A percentile compares a stretch with the other conserved stretches of the same genome.
phyloP scores from a whole-genome alignment of 2,797 vertebrate genomes.

The Onychomys leucogaster region DNA sequence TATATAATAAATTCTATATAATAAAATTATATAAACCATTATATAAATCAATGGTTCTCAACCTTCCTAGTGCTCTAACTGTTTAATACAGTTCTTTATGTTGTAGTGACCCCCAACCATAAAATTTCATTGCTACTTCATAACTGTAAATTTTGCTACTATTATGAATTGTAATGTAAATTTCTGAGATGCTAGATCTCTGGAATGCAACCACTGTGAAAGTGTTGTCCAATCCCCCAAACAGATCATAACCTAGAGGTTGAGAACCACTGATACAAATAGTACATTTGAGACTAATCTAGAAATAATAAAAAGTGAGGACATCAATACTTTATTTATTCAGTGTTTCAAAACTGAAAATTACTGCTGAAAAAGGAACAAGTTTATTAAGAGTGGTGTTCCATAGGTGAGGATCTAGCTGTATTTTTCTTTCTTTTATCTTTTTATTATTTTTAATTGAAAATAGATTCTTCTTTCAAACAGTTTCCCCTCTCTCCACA shows the following conservation, averaged over 20 bases:
- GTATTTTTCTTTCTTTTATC: background rate
- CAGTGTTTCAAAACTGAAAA: constrained; percentile 41
- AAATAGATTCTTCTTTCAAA: background rate
- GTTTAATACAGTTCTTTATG: no score
- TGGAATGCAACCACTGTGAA: no score
- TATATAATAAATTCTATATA: no score
- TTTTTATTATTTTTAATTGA: background rate
- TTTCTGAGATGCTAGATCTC: no score
- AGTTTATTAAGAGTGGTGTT: background rate
- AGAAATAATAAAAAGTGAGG: constrained; percentile 42
- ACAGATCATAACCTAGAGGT: no score
- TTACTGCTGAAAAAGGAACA: constrained; percentile 11
- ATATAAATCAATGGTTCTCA: constrained; percentile 13
- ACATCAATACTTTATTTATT: background rate
- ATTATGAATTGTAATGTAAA: no score
- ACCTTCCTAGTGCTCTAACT: no score
- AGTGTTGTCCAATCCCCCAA: no score
- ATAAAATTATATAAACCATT: no score
- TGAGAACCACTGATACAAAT: background rate
- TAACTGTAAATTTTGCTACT: no score
- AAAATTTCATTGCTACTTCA: no score
- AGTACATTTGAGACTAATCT: constrained; percentile 23
- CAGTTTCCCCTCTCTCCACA: background rate
- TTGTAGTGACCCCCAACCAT: no score
- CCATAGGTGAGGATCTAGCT: background rate